Evolutionary conservation across 1,140 invertebrate species (phyloP).

Genomic region (Saccostrea cuccullata): DNA sequence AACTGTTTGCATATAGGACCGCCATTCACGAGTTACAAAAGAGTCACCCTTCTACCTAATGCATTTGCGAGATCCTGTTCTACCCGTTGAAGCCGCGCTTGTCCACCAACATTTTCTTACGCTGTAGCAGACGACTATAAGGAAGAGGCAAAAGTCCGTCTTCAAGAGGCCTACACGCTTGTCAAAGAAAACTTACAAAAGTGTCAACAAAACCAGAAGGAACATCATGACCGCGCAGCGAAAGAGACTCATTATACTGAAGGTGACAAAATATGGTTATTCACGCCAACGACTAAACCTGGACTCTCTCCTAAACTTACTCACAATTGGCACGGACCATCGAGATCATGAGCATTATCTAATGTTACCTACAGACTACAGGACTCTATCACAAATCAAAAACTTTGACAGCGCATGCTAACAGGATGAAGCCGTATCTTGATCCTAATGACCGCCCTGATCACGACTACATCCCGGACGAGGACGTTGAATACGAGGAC

Average conservation of each 20-base stretch:
- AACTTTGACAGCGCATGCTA: neutral
- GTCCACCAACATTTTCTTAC: conserved; percentile 11
- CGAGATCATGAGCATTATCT: too few species aligned
- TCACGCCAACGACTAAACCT: too few species aligned
- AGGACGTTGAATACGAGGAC: too few species aligned
- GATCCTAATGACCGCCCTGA: too few species aligned
- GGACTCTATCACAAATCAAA: neutral
- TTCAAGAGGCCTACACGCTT: conserved; percentile 42
- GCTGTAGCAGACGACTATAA: conserved; percentile 38
- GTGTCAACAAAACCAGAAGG: conserved; percentile 44
- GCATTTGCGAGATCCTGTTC: neutral
- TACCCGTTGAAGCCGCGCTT: neutral
- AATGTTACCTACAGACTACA: neutral
- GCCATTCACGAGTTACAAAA: conserved; percentile 21
- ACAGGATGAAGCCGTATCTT: neutral
- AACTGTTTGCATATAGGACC: conserved; percentile 32
- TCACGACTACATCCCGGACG: too few species aligned
- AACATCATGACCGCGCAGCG: neutral
- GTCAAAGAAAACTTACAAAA: conserved; percentile 26
- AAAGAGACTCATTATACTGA: neutral
- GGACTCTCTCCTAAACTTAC: too few species aligned
- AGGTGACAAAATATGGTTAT: neutral
- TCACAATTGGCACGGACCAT: too few species aligned
- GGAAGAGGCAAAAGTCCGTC: neutral
- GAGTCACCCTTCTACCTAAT: conserved; percentile 3